A percentile compares a stretch with the other conserved stretches of the same genome.
Evolutionary conservation across 2,888 invertebrate species (phyloP).

Genomic region (Drosophila monieri): DNA sequence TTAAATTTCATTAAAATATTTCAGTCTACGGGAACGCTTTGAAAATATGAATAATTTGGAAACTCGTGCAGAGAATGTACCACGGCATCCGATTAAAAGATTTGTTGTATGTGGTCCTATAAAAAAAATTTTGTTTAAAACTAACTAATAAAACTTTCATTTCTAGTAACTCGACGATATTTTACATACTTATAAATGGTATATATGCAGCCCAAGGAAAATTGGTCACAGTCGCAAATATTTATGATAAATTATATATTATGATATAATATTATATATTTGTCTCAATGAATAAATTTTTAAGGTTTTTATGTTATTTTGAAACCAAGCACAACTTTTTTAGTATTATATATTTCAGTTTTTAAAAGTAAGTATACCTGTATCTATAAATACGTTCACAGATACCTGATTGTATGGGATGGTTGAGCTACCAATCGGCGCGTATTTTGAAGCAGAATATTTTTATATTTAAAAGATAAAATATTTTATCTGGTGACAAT

Average conservation of each 20-base stretch:
- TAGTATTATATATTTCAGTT: too few relatives aligned
- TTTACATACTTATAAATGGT: background rate
- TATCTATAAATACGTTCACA: too few relatives aligned
- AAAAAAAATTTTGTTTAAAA: background rate
- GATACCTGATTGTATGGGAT: too few relatives aligned
- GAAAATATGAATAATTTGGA: slow-evolving; percentile 90
- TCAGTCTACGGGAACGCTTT: slow-evolving; percentile 92
- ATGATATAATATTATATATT: background rate
- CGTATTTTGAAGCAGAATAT: too few relatives aligned
- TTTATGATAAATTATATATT: background rate
- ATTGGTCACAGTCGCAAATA: background rate
- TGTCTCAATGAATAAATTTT: background rate
- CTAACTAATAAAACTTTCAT: background rate
- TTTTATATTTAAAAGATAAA: too few relatives aligned
- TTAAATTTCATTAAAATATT: background rate
- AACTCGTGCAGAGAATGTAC: slow-evolving; percentile 84
- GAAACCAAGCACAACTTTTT: too few relatives aligned
- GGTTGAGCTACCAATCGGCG: too few relatives aligned
- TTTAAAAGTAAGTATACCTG: too few relatives aligned
- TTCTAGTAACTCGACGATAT: background rate
- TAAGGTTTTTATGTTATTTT: too few relatives aligned
- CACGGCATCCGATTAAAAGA: slow-evolving; percentile 91
- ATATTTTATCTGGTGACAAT: too few relatives aligned
- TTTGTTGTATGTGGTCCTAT: slow-evolving; percentile 90
- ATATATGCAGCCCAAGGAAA: background rate